phyloP scores from a whole-genome alignment of 2,888 invertebrate genomes.

The Drosophila neutralis region DNA sequence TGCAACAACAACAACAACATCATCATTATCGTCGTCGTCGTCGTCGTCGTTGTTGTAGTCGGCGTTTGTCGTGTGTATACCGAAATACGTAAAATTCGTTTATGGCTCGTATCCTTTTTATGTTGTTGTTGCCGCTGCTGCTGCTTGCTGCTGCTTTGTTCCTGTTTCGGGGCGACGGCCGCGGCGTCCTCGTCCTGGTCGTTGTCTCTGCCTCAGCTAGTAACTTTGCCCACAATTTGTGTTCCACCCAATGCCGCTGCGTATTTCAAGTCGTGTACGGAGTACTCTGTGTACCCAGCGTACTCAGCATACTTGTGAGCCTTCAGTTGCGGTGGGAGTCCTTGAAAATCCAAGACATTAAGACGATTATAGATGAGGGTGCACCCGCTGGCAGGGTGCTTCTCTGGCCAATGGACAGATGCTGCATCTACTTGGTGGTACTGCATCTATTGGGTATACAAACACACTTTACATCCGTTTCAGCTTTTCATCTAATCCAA shows the following conservation, averaged over 20 bases:
- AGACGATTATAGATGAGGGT: conserved; percentile 17
- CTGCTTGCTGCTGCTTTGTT: conserved; percentile 55
- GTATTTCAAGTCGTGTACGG: conserved; percentile 37
- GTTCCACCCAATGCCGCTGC: conserved; percentile 49
- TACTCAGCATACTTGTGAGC: conserved; percentile 20
- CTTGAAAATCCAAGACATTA: conserved; percentile 27
- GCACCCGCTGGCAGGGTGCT: conserved; percentile 38
- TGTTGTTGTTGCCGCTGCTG: conserved; percentile 30
- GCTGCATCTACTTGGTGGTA: conserved; percentile 5
- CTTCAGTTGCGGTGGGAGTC: conserved; percentile 39
- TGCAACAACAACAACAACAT: conserved; percentile 38
- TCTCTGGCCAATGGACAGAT: conserved; percentile 32
- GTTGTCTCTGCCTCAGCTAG: conserved; percentile 26
- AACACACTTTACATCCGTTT: conserved; percentile 36
- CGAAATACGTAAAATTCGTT: conserved; percentile 77
- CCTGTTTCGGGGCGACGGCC: conserved; percentile 77
- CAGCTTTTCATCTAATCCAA: conserved; percentile 35
- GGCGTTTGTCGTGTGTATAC: conserved; percentile 79
- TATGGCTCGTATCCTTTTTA: conserved; percentile 68
- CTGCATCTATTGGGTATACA: conserved; percentile 22
- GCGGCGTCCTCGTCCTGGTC: conserved; percentile 40
- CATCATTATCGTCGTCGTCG: conserved; percentile 21
- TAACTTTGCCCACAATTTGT: conserved; percentile 31
- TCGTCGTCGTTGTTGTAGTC: conserved; percentile 53
- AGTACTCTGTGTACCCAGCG: conserved; percentile 18